Evolutionary conservation across 2,113 vertebrate species (phyloP), one percentile per base, ranked within the genome.

Genomic region (Varanus salvator): DNA sequence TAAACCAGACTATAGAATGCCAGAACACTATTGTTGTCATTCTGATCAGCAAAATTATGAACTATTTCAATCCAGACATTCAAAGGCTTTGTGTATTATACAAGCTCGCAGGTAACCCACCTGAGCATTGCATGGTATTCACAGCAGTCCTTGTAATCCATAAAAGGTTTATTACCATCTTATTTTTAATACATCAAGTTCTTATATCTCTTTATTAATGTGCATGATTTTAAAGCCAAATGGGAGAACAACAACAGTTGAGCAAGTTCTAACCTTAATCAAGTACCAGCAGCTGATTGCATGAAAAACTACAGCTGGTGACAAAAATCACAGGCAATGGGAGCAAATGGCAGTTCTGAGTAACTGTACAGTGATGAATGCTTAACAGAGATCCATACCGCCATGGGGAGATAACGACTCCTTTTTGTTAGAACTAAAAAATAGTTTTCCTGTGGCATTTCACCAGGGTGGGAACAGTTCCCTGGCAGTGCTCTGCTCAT

Each of bases 381-480:
- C 4, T 50, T 31, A 2, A 74, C 27, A 0, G 0, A 3, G 4
- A 76, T 19, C 5, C 21, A 9, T 29, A 17, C 0, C 44, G 48
- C 17, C 80, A 12, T 38, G 14, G 12, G 29, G 34, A 34, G 8
- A 69, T 0, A 50, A 0, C 14, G 8, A 7, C 0, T 0, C n/a
- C 23, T 7, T 44, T 86, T n/a, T 38, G 14, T 38, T 3, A 9
- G 60, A 17, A 52, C 12, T 71, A 48, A n/a, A 9, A 1, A 7
- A 38, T 23, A 66, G 52, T 48, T 12, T 6, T 38, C 21, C 50
- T 54, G n/a, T 5, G 4, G 21, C 34, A 5, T 6, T 1, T 3
- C 84, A 60, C 0, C 0, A 0, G 44, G 14, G 68, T 3, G 23
- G 25, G 14, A 17, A 8, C 6, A 9, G 77, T 1, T 31, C 69